Evolutionary conservation across 2,888 invertebrate species (phyloP).

Genomic region (Caenorhabditis zanzibari): DNA sequence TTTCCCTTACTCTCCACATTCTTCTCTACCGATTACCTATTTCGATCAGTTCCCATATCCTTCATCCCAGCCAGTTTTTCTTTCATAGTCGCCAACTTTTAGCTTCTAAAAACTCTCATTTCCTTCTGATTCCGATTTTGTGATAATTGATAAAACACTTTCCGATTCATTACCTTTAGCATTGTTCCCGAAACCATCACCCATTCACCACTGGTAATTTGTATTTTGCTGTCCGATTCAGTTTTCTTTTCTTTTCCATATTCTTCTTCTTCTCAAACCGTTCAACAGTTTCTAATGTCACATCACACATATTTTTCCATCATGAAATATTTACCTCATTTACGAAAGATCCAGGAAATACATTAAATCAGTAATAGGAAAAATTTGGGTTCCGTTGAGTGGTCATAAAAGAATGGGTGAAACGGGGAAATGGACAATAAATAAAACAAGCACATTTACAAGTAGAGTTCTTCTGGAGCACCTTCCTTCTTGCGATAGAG

Average conservation of each 20-base stretch:
- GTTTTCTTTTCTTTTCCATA: neutral
- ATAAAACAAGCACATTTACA: constrained; percentile 85
- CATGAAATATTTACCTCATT: constrained; percentile 43
- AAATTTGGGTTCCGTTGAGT: constrained; percentile 14
- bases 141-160: constrained; percentile 11
- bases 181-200: constrained; percentile 27
- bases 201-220: constrained; percentile 24
- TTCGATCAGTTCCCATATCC: neutral
- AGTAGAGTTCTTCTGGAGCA: constrained; percentile 98
- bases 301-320: constrained; percentile 22
- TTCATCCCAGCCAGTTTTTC: constrained; percentile 21
- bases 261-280: neutral
- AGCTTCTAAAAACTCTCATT: constrained; percentile 8
- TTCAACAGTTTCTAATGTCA: constrained; percentile 24
- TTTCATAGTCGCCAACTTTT: constrained; percentile 20
- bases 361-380: constrained; percentile 48
- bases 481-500: constrained; percentile 99
- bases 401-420: constrained; percentile 31
- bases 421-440: constrained; percentile 28
- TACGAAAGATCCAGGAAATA: constrained; percentile 39
- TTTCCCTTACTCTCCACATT: neutral
- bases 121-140: constrained; percentile 22
- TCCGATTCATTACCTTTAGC: neutral
- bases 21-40: neutral
- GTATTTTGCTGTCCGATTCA: constrained; percentile 20